Percentiles rank a stretch among this genome's conserved stretches.
Evolutionary conservation across 2,113 vertebrate species (phyloP).

Genomic region (Gadus chalcogrammus): DNA sequence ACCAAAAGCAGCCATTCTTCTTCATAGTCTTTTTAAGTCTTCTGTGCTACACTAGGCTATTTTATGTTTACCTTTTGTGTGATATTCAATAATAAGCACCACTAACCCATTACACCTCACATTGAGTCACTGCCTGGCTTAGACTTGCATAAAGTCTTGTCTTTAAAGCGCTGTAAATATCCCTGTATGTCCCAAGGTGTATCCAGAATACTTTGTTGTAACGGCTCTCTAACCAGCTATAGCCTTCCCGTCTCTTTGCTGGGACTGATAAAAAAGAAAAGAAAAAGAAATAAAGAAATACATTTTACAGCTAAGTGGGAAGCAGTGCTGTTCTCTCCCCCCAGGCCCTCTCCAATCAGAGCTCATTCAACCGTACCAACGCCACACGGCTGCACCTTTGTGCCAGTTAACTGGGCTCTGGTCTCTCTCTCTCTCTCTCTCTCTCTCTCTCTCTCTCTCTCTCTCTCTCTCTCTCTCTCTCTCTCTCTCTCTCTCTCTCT

Average conservation of each 20-base stretch:
- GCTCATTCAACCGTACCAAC: slow-evolving; percentile 51
- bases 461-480: background rate
- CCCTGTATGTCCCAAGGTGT: no score
- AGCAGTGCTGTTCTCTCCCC: slow-evolving; percentile 50
- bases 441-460: slow-evolving; percentile 7
- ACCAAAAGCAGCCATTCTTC: no score
- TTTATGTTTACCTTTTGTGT: no score
- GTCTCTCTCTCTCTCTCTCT: slow-evolving; percentile 21
- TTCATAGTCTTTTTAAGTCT: no score
- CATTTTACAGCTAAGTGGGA: slow-evolving; percentile 59
- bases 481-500: no score
- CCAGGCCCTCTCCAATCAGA: slow-evolving; percentile 58
- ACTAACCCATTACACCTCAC: no score
- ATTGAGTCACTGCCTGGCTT: no score
- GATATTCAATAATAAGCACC: no score
- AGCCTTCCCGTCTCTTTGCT: slow-evolving; percentile 36
- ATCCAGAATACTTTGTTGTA: background rate
- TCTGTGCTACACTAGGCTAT: no score
- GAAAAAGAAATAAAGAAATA: background rate
- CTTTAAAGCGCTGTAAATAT: no score
- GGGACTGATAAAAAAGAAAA: slow-evolving; percentile 50
- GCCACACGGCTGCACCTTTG: slow-evolving; percentile 60
- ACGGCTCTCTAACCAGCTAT: slow-evolving; percentile 37
- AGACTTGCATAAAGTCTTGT: no score
- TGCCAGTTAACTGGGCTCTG: slow-evolving; percentile 54